Evolutionary conservation across 2,888 invertebrate genomes (phyloP), one percentile per base, ranked within the genome.

Genomic region (Dicyrtomina minuta): DNA sequence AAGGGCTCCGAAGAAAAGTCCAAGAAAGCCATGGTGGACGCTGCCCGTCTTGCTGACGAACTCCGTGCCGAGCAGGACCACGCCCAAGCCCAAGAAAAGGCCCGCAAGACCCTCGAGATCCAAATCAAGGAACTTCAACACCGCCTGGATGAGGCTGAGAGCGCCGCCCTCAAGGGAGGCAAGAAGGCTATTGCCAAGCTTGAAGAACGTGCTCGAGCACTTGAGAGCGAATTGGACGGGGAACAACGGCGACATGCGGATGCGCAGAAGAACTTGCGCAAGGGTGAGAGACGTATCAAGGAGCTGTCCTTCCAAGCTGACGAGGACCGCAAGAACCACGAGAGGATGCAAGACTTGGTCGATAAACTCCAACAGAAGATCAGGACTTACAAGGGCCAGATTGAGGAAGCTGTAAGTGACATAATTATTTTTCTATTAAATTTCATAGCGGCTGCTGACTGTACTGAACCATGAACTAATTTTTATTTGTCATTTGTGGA

Each of bases 321-420:
- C 82, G 99, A 99, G 84, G 99, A 99, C 87, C 93, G 96, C 86
- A 99, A 99, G 90, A 97, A 97, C 87, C 96, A 98, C 87, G 96
- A 98, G 84, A 93, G 97, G 82, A 93, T 98, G 91, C 96, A 97
- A 85, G 98, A 98, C 87, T 89, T 98, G 82, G 96, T 97, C 80
- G 99, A 99, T 88, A 98, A 98, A 88, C 90, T 99, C 81, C 96
- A 96, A 87, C 93, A 95, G 87, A 99, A 99, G 91, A 96, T 99
- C 89, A 98, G 98, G 90, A 96, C 96, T 81, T 99, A 97, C 93
- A 99, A 98, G 92, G 92, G 97, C 88, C 98, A 99, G 88, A 96
- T 98, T 83, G 98, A 99, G 83, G 98, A 99, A 84, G 98, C 98
- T 79, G 86, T 86, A 80, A 83, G 84, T 83, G n/a, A n/a, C n/a